These are phyloP conservation scores for Drosophila lutescens DNA, from an alignment of 2,888 invertebrate genomes.

Conservation along the genomic window DNA sequence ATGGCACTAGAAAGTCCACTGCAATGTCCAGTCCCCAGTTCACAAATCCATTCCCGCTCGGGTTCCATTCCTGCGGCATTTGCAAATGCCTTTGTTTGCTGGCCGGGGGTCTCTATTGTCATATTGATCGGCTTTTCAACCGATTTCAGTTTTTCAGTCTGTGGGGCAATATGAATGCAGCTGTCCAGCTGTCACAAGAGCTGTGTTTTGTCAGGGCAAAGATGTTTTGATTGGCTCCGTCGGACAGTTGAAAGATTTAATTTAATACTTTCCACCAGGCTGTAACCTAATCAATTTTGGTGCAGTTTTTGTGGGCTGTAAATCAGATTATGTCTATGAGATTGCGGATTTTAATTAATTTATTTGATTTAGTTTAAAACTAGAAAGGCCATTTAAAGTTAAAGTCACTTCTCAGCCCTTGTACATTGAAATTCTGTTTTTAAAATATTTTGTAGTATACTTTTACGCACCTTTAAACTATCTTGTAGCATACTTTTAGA, in stretches of 20 bases:
- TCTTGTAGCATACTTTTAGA: too few relatives aligned
- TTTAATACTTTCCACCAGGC: background rate
- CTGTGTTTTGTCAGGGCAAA: conserved; percentile 20
- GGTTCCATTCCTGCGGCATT: conserved; percentile 3
- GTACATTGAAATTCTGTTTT: too few relatives aligned
- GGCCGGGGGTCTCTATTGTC: conserved; percentile 29
- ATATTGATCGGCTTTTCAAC: conserved; percentile 44
- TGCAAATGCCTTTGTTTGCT: conserved; percentile 35
- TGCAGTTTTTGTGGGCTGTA: background rate
- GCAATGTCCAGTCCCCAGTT: conserved; percentile 25
- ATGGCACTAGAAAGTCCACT: conserved; percentile 67
- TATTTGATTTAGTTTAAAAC: background rate
- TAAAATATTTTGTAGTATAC: too few relatives aligned
- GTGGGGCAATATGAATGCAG: conserved; percentile 16
- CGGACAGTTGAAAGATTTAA: conserved; percentile 13
- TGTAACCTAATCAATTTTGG: conserved; percentile 1
- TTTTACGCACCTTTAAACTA: too few relatives aligned
- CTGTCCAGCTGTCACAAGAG: background rate
- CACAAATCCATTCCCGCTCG: conserved; percentile 2
- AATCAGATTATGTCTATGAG: background rate
- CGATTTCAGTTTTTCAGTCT: conserved; percentile 26
- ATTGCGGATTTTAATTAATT: too few relatives aligned
- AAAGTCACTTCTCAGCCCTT: too few relatives aligned
- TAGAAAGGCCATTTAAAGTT: too few relatives aligned
- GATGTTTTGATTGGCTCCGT: conserved; percentile 21